Evolutionary conservation across 2,888 invertebrate species (phyloP).

Genomic region (Cheilosia soror): DNA sequence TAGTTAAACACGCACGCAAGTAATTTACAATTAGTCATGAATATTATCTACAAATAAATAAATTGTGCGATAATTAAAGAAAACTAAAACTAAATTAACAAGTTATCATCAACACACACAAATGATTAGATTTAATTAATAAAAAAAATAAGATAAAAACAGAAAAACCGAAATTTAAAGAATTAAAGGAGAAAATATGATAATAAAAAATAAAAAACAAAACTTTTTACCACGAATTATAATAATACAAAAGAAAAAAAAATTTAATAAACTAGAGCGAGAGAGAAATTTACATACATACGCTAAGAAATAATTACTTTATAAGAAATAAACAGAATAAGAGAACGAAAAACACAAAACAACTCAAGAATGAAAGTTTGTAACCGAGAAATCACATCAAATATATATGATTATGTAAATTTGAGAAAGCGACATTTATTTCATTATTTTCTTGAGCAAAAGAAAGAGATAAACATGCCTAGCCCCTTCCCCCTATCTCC

Average conservation of each 20-base stretch:
- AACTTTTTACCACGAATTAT: constrained; percentile 73
- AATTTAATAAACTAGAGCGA: constrained; percentile 47
- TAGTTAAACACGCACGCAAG: constrained; percentile 69
- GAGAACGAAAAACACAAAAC: constrained; percentile 30
- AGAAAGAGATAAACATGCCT: constrained; percentile 11
- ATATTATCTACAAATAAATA: constrained; percentile 63
- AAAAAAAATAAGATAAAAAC: constrained; percentile 17
- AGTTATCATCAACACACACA: constrained; percentile 49
- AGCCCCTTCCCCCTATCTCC: constrained; percentile 3
- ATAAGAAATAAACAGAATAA: constrained; percentile 53
- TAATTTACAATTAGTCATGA: constrained; percentile 70
- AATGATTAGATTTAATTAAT: constrained; percentile 55
- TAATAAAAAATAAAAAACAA: constrained; percentile 15
- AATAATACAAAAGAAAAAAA: constrained; percentile 33
- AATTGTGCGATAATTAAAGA: constrained; percentile 46
- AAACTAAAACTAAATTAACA: constrained; percentile 33
- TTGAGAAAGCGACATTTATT: constrained; percentile 45
- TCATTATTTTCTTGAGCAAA: constrained; percentile 51
- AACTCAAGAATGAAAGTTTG: constrained; percentile 27
- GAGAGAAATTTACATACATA: constrained; percentile 65
- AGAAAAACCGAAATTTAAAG: constrained; percentile 38
- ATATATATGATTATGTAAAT: constrained; percentile 72
- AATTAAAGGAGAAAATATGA: constrained; percentile 34
- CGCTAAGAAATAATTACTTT: constrained; percentile 60
- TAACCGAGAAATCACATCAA: constrained; percentile 56